These are phyloP conservation scores for Drosophila multiciliata DNA, from an alignment of 2,888 invertebrate genomes.

Conservation along the genomic window DNA sequence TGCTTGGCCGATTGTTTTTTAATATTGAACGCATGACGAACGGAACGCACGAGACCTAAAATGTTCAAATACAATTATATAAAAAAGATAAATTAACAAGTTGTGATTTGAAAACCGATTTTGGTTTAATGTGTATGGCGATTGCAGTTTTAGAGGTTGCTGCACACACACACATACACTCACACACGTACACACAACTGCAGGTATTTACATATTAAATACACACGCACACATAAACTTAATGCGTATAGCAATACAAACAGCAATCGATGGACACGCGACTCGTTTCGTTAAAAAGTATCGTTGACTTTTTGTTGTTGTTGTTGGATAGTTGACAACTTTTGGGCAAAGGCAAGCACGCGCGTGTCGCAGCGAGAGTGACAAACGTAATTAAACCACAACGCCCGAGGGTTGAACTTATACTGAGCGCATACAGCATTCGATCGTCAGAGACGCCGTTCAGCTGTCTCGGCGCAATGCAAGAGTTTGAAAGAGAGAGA, in stretches of 20 bases:
- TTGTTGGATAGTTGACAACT: constrained; percentile 72
- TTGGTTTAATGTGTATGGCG: constrained; percentile 58
- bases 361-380: constrained; percentile 20
- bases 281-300: constrained; percentile 70
- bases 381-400: constrained; percentile 62
- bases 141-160: constrained; percentile 73
- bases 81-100: constrained; percentile 62
- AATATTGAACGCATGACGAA: constrained; percentile 23
- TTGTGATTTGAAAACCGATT: constrained; percentile 65
- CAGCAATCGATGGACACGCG: constrained; percentile 63
- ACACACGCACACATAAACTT: constrained; percentile 21
- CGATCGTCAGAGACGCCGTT: constrained; percentile 33
- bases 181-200: constrained; percentile 12
- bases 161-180: constrained; percentile 10
- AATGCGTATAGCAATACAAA: constrained; percentile 52
- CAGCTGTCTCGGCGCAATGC: constrained; percentile 28
- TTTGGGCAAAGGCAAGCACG: constrained; percentile 60
- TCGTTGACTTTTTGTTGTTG: constrained; percentile 38
- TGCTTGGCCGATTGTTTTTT: constrained; percentile 25
- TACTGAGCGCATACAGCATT: constrained; percentile 56
- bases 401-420: constrained; percentile 76
- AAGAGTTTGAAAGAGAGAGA: constrained; percentile 22
- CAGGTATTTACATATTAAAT: constrained; percentile 27
- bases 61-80: neutral
- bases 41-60: constrained; percentile 32